Evolutionary conservation across 2,113 vertebrate species (phyloP), one percentile per base, ranked within the genome.

Genomic region (Sturnus vulgaris): DNA sequence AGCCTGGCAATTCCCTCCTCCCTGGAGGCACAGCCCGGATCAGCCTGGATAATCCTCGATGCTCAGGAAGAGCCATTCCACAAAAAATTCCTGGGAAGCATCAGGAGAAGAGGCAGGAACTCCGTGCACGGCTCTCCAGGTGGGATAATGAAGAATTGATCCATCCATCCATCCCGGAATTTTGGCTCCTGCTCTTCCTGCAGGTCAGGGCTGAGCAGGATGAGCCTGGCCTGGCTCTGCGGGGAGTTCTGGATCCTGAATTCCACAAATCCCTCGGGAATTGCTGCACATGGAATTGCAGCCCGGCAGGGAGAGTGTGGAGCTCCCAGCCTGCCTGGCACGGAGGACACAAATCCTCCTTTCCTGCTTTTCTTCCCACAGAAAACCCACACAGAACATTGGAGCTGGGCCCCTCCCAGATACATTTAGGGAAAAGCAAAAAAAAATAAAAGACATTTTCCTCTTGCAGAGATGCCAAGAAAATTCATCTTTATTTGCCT

Each of bases 91-190:
- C 75, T 4, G 25, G 33, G 37, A 52, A 68, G 73, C 82, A 33
- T 7, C 33, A 15, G 42, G 44, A 5, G 55, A 73, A 60, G 73
- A 47, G 37, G 53, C 72, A 44, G 40, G 35, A 12, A 7, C 1
- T 9, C 3, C 0, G 2, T 2, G 31, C 3, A 0, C 4, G 70
- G 19, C 73, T 77, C 55, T 49, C 60, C 52, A 7, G 39, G 39
- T 8, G 35, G 40, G 66, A 2, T 13, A 53, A 70, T 78, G 25
- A 15, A 59, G 40, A 42, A 42, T 42, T 42, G 14, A 42, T 24
- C 25, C 37, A 16, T 49, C 47, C 42, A 44, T 44, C 44, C 46
- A 50, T 42, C 49, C 49, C 1, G 12, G 52, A 33, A 8, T 7
- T 33, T 64, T 37, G 64, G 21, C 71, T 40, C 56, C 5, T 1